Percentiles rank a stretch among this genome's conserved stretches.
These are phyloP conservation scores for Caenorhabditis afra DNA, from an alignment of 2,888 invertebrate species.

Conservation along the genomic window DNA sequence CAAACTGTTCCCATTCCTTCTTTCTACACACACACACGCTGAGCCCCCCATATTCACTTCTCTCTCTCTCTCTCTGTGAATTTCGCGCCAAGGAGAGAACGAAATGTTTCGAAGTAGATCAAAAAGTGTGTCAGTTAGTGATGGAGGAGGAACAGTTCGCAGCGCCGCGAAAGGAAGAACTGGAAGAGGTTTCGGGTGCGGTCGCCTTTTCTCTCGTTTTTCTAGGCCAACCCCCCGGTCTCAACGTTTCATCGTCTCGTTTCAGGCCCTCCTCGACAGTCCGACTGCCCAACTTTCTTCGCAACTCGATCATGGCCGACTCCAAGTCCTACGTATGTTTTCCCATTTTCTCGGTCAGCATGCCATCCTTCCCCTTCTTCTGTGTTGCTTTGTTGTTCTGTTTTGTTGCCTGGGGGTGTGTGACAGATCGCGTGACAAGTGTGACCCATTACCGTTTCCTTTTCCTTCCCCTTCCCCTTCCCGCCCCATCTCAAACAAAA, in stretches of 20 bases:
- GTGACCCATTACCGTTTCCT: conserved; percentile 34
- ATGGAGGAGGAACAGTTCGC: conserved; percentile 30
- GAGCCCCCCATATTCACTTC: not conserved
- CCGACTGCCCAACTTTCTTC: conserved; percentile 37
- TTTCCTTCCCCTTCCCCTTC: not conserved
- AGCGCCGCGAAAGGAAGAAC: too few relatives aligned
- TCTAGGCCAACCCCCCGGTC: too few relatives aligned
- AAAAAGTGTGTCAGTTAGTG: conserved; percentile 23
- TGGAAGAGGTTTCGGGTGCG: conserved; percentile 36
- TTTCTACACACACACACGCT: not conserved
- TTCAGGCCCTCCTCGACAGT: conserved; percentile 30
- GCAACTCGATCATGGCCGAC: conserved; percentile 50
- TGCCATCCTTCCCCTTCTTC: conserved; percentile 39
- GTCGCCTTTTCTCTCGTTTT: too few relatives aligned
- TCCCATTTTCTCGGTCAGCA: conserved; percentile 11
- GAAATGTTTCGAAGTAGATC: conserved; percentile 36
- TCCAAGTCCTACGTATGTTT: conserved; percentile 47
- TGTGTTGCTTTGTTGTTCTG: conserved; percentile 15
- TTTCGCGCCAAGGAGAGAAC: not conserved
- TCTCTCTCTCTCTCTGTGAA: not conserved
- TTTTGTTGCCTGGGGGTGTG: not conserved
- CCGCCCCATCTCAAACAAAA: too few relatives aligned
- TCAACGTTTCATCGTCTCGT: too few relatives aligned
- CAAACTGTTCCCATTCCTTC: not conserved
- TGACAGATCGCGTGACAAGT: conserved; percentile 24